phyloP scores from a whole-genome alignment of 2,888 invertebrate genomes.

The Chelonus formosanus region DNA sequence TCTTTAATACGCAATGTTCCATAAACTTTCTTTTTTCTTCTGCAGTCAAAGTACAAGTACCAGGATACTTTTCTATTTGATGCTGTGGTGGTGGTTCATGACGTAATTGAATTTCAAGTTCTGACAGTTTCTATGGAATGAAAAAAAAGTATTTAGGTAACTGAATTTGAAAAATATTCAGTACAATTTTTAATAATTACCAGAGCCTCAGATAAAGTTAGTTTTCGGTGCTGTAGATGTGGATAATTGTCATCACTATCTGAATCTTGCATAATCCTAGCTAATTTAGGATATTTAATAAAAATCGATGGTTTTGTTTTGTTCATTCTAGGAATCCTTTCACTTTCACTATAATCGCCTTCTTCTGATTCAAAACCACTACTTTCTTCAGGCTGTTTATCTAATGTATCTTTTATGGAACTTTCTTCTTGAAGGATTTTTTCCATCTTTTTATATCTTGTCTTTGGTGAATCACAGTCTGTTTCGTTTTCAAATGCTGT shows the following conservation, averaged over 20 bases:
- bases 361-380: neutral
- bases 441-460: too few species aligned
- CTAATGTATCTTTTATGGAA: too few species aligned
- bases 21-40: slow-evolving; percentile 41
- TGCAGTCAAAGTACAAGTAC: slow-evolving; percentile 41
- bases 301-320: slow-evolving; percentile 1
- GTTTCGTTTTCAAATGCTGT: too few species aligned
- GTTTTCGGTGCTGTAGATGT: neutral
- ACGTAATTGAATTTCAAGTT: slow-evolving; percentile 37
- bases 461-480: too few species aligned
- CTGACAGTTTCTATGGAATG: slow-evolving; percentile 39
- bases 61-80: slow-evolving; percentile 45
- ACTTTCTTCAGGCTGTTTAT: too few species aligned
- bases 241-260: neutral
- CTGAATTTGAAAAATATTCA: neutral
- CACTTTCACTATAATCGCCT: slow-evolving; percentile 2
- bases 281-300: neutral
- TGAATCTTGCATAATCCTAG: neutral
- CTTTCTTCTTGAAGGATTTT: too few species aligned
- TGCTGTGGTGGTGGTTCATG: slow-evolving; percentile 50
- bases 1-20: slow-evolving; percentile 38
- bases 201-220: neutral
- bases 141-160: neutral
- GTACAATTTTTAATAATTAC: neutral
- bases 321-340: neutral